A percentile compares a stretch with the other conserved stretches of the same genome.
Evolutionary conservation across 2,888 invertebrate genomes (phyloP).

Genomic region (Pasiphila rectangulata): DNA sequence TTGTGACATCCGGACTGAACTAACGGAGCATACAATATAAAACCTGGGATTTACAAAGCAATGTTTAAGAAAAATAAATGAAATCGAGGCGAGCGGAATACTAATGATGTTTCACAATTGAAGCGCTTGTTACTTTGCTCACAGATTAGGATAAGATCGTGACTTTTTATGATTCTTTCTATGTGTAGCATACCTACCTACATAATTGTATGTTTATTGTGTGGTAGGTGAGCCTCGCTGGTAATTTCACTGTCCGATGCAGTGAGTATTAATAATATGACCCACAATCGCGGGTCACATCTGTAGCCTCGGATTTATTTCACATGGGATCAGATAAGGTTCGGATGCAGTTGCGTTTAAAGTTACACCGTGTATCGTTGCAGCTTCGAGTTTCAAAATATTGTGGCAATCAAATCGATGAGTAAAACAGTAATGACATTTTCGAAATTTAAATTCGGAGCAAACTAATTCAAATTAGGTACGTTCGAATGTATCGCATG

Average conservation of each 20-base stretch:
- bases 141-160: constrained; percentile 9
- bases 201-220: background rate
- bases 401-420: constrained; percentile 56
- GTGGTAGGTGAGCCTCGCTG: constrained; percentile 50
- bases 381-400: constrained; percentile 68
- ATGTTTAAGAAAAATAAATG: constrained; percentile 71
- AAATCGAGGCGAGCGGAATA: constrained; percentile 62
- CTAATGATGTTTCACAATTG: constrained; percentile 50
- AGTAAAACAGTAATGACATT: constrained; percentile 35
- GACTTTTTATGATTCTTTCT: constrained; percentile 5
- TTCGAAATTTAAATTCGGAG: constrained; percentile 6
- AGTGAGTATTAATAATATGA: constrained; percentile 76
- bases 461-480: background rate
- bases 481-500: background rate
- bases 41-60: constrained; percentile 67
- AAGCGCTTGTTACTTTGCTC: constrained; percentile 31
- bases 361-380: constrained; percentile 53
- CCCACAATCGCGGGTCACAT: constrained; percentile 73
- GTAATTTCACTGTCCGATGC: constrained; percentile 71
- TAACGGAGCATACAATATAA: constrained; percentile 62
- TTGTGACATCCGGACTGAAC: constrained; percentile 59
- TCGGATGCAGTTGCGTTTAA: constrained; percentile 57
- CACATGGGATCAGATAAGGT: constrained; percentile 63
- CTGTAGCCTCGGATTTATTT: constrained; percentile 65
- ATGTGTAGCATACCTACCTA: constrained; percentile 1